These are phyloP conservation scores for Nomia melanderi DNA, from an alignment of 1,140 invertebrate species.

Conservation along the genomic window DNA sequence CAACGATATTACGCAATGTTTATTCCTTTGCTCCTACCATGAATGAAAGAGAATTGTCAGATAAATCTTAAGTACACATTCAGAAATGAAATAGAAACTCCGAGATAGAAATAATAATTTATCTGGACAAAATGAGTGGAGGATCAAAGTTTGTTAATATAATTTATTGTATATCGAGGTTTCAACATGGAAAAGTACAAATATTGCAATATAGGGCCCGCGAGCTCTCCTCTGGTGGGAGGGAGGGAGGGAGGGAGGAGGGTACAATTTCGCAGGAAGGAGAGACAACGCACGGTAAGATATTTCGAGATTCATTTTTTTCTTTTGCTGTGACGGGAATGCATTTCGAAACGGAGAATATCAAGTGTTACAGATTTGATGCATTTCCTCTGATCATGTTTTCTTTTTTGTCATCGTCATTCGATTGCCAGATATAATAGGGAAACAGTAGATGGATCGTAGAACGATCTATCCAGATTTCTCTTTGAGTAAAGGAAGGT, in stretches of 20 bases:
- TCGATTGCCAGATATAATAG: conserved; percentile 32
- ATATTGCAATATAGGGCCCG: conserved; percentile 82
- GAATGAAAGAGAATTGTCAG: too few relatives aligned
- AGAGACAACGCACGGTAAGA: conserved; percentile 64
- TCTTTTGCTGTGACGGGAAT: conserved; percentile 18
- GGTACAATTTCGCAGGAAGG: conserved; percentile 59
- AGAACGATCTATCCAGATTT: conserved; percentile 19
- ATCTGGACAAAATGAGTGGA: background rate
- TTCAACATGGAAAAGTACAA: conserved; percentile 82
- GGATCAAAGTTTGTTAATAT: conserved; percentile 81
- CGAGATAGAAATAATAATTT: background rate
- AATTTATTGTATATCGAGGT: conserved; percentile 82
- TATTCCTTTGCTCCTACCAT: background rate
- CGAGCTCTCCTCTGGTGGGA: conserved; percentile 79
- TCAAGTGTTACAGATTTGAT: conserved; percentile 47
- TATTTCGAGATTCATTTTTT: conserved; percentile 5
- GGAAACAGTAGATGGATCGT: conserved; percentile 34
- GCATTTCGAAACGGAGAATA: conserved; percentile 52
- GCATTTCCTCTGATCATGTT: conserved; percentile 41
- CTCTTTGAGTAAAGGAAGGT: conserved; percentile 72
- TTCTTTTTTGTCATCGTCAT: conserved; percentile 22
- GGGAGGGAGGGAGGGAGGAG: conserved; percentile 73
- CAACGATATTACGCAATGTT: background rate
- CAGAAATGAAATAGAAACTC: too few relatives aligned
- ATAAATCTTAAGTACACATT: too few relatives aligned